Base-by-base conservation (phyloP, 2,113 vertebrate genomes). In the Acrocephalus kingi region DNA sequence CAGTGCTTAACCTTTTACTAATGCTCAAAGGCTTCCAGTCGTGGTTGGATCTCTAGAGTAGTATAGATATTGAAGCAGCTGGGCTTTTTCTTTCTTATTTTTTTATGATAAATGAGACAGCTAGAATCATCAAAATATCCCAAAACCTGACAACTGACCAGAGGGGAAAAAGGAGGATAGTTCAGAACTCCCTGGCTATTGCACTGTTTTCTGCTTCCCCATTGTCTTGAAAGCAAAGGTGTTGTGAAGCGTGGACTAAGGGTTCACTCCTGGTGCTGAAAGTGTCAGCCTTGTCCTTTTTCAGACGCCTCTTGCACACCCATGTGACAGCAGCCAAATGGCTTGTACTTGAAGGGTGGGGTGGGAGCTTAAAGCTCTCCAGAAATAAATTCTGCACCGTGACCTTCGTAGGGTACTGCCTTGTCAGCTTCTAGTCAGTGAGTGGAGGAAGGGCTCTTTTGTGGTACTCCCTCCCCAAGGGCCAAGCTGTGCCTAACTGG, bases 221-320 rank as follows among this genome's bases (percentile, higher is more conserved):
- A 6, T 46, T 3, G 3, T 46, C 66, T 71, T 84, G 31, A 64
- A 87, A 91, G 46, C 20, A 66, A 33, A 73, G 64, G 15, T 9
- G 3, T 71, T 67, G 17, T 0, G 0, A 79, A 61, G 13, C 0
- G 0, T 48, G 21, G 51, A 6, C 35, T 37, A 21, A 49, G 31
- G 3, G 9, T 37, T 80, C 58, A 5, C 45, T 87, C 31, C 45
- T 74, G 13, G 54, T 76, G 13, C 1, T 63, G 13, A 15, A 28
- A 11, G 20, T 21, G 45, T 37, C 13, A 43, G 73, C 33, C 19
- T 72, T 14, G 18, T 45, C 9, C 20, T 20, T 45, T 37, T 73
- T 22, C 23, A 69, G 15, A n/a, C 12, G 4, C 15, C 19, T 69
- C 41, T 81, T 0, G 0, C 24, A 87, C 28, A n/a, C 4, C 35